Base-by-base conservation (phyloP, 30 jellyfish, hydroid and myxozoan species). In the Rhopilema esculentum region DNA sequence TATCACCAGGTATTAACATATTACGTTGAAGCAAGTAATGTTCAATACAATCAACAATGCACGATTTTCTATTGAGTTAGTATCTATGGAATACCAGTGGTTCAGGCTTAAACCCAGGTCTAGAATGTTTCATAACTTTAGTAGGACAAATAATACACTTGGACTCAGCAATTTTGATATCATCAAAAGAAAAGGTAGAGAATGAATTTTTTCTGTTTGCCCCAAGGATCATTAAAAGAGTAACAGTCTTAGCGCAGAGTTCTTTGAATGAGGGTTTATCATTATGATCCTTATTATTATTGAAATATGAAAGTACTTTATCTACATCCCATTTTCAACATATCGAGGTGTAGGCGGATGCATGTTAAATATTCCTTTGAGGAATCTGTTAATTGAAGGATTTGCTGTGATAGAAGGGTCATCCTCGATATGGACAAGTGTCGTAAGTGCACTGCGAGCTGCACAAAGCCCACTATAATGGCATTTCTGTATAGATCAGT, bases 11-110 rank as follows among this genome's bases (percentile, higher is more conserved):
- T 40, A 72, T 20, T 29, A 81, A 28, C 49, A 63, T 63, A 27
- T 65, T 81, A 29, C 91, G 31, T 66, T 81, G 68, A 31, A 16
- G 24, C 30, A 81, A 40, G 49, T 78, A 78, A 23, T 40, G 72
- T 69, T 63, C 91, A 16, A 50, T 65, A 81, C 91, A 81, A 65
- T 70, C 68, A 28, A 66, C 91, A 22, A 81, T 33, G 72, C 82
- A 62, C 72, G 53, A 40, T 71, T 69, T 67, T 26, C 26, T 66
- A 49, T 82, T 82, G 31, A 32, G 80, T 40, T 40, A 12, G 57
- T 40, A 12, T 40, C 57, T 40, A 40, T 40, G 57, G 57, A 40
- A 40, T 40, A 12, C 57, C 57, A 40, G 57, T 40, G 57, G 57
- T 40, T 40, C 6, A 40, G 57, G 79, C 49, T 68, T 68, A 68